These are phyloP conservation scores for Syrista parreyssii DNA, from an alignment of 2,888 invertebrate species.

Conservation along the genomic window DNA sequence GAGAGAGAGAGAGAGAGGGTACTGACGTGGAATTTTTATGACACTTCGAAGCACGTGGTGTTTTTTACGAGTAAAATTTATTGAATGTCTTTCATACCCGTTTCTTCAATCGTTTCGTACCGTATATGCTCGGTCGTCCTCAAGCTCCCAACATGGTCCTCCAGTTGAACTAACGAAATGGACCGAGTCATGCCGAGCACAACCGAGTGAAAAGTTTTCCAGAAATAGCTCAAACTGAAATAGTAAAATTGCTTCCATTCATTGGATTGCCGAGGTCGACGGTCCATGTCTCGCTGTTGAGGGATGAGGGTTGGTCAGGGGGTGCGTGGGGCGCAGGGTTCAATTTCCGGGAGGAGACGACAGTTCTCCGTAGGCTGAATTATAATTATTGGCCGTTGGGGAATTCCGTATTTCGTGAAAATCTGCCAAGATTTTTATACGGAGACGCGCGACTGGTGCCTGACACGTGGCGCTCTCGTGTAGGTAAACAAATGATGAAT, in stretches of 20 bases:
- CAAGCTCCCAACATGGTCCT: background rate
- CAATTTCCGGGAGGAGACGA: background rate
- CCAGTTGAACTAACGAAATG: background rate
- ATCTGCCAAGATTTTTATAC: background rate
- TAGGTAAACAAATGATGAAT: background rate
- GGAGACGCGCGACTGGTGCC: background rate
- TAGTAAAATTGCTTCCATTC: background rate
- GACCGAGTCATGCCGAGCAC: background rate
- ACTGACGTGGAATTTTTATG: background rate
- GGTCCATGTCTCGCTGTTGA: background rate
- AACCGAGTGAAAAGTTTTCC: background rate
- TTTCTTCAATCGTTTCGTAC: background rate
- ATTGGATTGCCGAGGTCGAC: background rate
- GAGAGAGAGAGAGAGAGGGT: background rate
- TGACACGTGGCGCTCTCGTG: background rate
- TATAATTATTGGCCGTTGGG: background rate
- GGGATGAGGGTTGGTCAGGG: background rate
- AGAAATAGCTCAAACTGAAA: constrained; percentile 3
- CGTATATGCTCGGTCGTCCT: background rate
- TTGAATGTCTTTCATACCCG: background rate
- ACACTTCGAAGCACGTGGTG: background rate
- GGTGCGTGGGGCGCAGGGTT: background rate
- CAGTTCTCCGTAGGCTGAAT: background rate
- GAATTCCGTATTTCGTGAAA: background rate
- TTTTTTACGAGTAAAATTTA: background rate